These are phyloP conservation scores for Petrolisthes cinctipes DNA, from an alignment of 2,888 invertebrate genomes.

Conservation along the genomic window DNA sequence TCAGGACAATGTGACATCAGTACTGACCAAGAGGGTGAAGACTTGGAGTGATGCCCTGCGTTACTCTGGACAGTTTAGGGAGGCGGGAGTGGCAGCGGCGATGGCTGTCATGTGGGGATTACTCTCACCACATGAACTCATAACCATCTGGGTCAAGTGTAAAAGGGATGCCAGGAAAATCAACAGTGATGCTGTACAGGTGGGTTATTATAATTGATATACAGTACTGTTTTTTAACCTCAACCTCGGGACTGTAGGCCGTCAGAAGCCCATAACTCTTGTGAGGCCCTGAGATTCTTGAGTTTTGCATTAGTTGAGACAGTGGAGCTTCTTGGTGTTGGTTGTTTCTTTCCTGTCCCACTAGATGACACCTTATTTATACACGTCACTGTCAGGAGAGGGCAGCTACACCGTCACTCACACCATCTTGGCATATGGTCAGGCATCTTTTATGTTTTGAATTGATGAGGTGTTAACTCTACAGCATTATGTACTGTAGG, in stretches of 20 bases:
- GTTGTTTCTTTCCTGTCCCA: neutral
- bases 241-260: too few relatives aligned
- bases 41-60: constrained; percentile 52
- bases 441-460: too few relatives aligned
- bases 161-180: constrained; percentile 48
- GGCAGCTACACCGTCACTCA: too few relatives aligned
- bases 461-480: too few relatives aligned
- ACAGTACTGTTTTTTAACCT: neutral
- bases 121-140: constrained; percentile 19
- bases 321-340: too few relatives aligned
- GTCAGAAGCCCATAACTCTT: too few relatives aligned
- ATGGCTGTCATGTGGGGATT: constrained; percentile 4
- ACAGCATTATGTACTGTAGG: too few relatives aligned
- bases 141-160: constrained; percentile 51
- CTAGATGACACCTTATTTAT: neutral
- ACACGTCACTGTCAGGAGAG: too few relatives aligned
- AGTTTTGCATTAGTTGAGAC: too few relatives aligned
- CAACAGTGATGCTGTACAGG: constrained; percentile 29
- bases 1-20: neutral
- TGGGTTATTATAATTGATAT: neutral
- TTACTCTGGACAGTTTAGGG: constrained; percentile 38
- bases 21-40: constrained; percentile 35
- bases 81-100: constrained; percentile 40
- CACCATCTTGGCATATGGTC: too few relatives aligned
- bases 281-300: too few relatives aligned